Percentiles rank a stretch among this genome's conserved stretches.
phyloP scores from a whole-genome alignment of 2,888 invertebrate genomes.

The Eupithecia subfuscata region DNA sequence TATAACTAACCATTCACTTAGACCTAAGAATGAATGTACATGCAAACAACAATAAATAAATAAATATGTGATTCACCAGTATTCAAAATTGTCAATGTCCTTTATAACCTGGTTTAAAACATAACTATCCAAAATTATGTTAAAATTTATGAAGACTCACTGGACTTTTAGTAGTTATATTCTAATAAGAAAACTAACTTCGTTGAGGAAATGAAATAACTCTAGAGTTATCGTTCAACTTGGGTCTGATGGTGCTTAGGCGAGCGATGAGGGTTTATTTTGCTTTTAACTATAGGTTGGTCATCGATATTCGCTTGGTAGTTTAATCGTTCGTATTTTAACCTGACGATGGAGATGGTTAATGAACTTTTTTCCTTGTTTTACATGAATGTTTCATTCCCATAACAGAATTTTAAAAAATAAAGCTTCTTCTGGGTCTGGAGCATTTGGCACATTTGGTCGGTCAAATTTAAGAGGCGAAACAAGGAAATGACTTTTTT shows the following conservation, averaged over 20 bases:
- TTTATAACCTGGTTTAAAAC: neutral
- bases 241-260: neutral
- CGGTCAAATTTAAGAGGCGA: neutral
- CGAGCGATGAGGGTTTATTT: neutral
- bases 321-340: neutral
- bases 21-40: too few species aligned
- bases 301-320: neutral
- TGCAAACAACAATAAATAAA: too few species aligned
- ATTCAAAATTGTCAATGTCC: neutral
- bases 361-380: neutral
- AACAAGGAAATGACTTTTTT: neutral
- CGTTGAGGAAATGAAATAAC: neutral
- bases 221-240: neutral
- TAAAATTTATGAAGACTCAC: neutral
- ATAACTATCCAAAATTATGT: neutral
- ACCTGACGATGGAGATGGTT: neutral
- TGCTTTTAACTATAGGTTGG: neutral
- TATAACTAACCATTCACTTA: too few species aligned
- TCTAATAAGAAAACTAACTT: neutral
- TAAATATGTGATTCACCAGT: neutral
- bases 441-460: neutral
- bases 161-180: neutral
- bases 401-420: too few species aligned
- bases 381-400: too few species aligned
- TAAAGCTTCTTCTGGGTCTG: too few species aligned